A percentile compares a stretch with the other conserved stretches of the same genome.
These are phyloP conservation scores for Lasius fuliginosus DNA, from an alignment of 2,888 invertebrate genomes.

Conservation along the genomic window DNA sequence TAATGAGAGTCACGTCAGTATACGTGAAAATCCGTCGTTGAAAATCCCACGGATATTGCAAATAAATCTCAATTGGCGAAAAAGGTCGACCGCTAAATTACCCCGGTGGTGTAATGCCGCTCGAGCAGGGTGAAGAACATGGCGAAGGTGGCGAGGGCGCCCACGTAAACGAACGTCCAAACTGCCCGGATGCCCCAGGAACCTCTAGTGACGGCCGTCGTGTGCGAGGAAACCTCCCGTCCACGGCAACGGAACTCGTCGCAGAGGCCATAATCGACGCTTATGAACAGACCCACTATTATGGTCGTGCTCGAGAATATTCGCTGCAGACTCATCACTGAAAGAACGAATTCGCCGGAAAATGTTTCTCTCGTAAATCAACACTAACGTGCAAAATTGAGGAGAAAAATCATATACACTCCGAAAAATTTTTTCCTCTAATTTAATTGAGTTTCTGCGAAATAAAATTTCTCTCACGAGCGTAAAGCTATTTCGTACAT, in stretches of 20 bases:
- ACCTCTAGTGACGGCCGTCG: slow-evolving; percentile 75
- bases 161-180: slow-evolving; percentile 88
- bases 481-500: neutral
- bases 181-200: slow-evolving; percentile 87
- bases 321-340: slow-evolving; percentile 88
- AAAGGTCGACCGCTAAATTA: slow-evolving; percentile 69
- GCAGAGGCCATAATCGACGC: slow-evolving; percentile 89
- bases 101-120: slow-evolving; percentile 82
- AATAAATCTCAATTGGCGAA: slow-evolving; percentile 11
- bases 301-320: slow-evolving; percentile 89
- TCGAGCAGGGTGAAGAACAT: slow-evolving; percentile 87
- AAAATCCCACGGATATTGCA: neutral
- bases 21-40: too few relatives aligned
- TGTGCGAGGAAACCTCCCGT: slow-evolving; percentile 80
- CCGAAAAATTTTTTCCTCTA: neutral
- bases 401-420: neutral
- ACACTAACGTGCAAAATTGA: neutral
- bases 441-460: neutral
- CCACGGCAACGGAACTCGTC: slow-evolving; percentile 89
- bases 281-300: slow-evolving; percentile 88
- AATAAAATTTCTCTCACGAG: neutral
- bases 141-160: slow-evolving; percentile 87
- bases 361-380: neutral
- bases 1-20: slow-evolving; percentile 7
- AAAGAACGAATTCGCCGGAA: slow-evolving; percentile 66